Evolutionary conservation across 2,888 invertebrate genomes (phyloP), one percentile per base, ranked within the genome.

Genomic region (Incurvaria masculella): DNA sequence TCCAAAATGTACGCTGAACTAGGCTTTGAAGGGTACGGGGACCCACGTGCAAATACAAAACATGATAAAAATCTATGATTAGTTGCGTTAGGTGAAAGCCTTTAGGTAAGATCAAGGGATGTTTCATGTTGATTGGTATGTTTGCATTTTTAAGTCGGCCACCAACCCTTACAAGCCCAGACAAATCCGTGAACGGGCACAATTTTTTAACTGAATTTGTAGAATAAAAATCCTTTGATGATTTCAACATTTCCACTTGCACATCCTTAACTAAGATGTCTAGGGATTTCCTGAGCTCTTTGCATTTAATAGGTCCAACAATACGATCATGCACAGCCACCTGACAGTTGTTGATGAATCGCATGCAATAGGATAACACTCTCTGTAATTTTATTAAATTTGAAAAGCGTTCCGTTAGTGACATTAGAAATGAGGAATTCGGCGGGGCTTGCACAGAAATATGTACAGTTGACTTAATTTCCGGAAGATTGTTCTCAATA

Each of bases 51-150:
- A 48, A 21, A 20, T 48, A 44, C 3, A n/a, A 10, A 17, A 11
- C 40, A 21, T 48, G 48, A 48, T 19, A 48, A 40, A 39, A 26
- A 16, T 48, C 44, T 14, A 44, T 40, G 5, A 48, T 44, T n/a
- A 44, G 18, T 11, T 2, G 38, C 20, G 47, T 6, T 2, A 47
- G 21, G 5, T 8, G 21, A 16, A n/a, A 33, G 10, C 8, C 21
- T 38, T 47, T 47, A 4, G 43, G 47, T 14, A 47, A n/a, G 4
- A 47, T 18, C 3, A 47, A 21, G 4, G 46, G 42, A 21, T 46
- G 46, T 8, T 16, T 40, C 2, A n/a, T 42, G 11, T 21, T 19
- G 17, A 6, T n/a, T 8, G 46, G 42, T 19, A 46, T 18, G 3
- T n/a, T 5, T 2, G 46, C 16, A 18, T 46, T 40, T 18, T 18